Conservation (phyloP, 2,888 invertebrate species). For the Eugnorisma glareosa region DNA sequence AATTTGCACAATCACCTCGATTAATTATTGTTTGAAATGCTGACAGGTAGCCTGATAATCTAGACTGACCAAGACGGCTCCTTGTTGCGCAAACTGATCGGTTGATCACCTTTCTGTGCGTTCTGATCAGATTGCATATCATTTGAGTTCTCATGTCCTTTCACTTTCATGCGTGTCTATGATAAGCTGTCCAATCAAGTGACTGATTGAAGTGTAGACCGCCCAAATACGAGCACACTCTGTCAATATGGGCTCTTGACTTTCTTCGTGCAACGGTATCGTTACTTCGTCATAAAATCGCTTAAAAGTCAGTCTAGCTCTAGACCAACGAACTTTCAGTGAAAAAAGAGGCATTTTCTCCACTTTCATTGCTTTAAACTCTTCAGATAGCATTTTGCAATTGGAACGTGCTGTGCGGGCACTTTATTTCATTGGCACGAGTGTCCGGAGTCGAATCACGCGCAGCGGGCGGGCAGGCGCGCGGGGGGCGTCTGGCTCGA, state of each 20-base stretch:
- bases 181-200: constrained; percentile 39
- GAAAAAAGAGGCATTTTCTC: constrained; percentile 80
- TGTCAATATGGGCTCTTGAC: constrained; percentile 2
- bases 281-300: neutral
- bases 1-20: constrained; percentile 71
- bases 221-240: constrained; percentile 6
- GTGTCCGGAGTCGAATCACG: constrained; percentile 86
- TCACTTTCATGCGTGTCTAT: constrained; percentile 64
- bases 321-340: constrained; percentile 62
- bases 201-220: constrained; percentile 34
- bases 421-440: constrained; percentile 86
- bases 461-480: constrained; percentile 74
- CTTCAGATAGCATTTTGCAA: constrained; percentile 86
- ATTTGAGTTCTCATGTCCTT: constrained; percentile 65
- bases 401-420: constrained; percentile 88
- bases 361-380: constrained; percentile 82
- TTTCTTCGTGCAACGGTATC: constrained; percentile 5
- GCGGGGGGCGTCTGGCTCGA: constrained; percentile 78
- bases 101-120: constrained; percentile 66
- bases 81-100: constrained; percentile 66
- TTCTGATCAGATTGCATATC: constrained; percentile 65
- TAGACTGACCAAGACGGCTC: constrained; percentile 63
- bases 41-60: constrained; percentile 71
- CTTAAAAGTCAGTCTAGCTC: constrained; percentile 20
- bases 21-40: constrained; percentile 72